Evolutionary conservation across 2,888 invertebrate species (phyloP).

Genomic region (Oithona nana): DNA sequence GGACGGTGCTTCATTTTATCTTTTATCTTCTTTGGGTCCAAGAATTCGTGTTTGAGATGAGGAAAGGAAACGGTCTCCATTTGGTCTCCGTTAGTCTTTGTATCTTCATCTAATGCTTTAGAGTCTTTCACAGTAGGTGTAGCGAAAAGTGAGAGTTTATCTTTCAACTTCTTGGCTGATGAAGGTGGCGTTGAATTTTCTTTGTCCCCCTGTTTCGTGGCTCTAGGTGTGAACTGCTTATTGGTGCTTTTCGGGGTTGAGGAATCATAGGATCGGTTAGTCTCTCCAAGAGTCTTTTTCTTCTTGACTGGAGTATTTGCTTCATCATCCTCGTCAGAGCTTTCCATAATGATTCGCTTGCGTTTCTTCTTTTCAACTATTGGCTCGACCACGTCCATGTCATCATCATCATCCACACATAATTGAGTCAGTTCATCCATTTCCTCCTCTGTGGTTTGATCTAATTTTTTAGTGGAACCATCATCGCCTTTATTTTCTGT

Average conservation of each 20-base stretch:
- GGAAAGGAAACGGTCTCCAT: no score
- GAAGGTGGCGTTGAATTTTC: background rate
- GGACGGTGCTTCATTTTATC: conserved; percentile 24
- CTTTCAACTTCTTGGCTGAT: background rate
- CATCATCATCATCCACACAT: background rate
- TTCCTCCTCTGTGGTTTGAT: background rate
- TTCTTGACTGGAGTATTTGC: background rate
- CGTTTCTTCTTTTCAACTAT: background rate
- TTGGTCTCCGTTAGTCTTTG: background rate
- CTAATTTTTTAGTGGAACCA: background rate
- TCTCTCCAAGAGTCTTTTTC: no score
- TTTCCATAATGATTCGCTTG: background rate
- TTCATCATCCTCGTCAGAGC: background rate
- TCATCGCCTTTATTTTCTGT: background rate
- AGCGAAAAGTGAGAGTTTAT: background rate
- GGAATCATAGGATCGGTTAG: background rate
- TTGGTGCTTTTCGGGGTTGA: background rate
- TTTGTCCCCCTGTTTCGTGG: background rate
- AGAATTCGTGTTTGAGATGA: background rate
- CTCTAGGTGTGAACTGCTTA: background rate
- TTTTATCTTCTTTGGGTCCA: background rate
- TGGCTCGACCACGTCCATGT: background rate
- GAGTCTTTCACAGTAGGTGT: background rate
- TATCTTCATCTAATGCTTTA: background rate
- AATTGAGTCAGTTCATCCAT: background rate